Evolutionary conservation across 2,113 vertebrate species (phyloP).

Genomic region (Eretmodus cyanostictus): DNA sequence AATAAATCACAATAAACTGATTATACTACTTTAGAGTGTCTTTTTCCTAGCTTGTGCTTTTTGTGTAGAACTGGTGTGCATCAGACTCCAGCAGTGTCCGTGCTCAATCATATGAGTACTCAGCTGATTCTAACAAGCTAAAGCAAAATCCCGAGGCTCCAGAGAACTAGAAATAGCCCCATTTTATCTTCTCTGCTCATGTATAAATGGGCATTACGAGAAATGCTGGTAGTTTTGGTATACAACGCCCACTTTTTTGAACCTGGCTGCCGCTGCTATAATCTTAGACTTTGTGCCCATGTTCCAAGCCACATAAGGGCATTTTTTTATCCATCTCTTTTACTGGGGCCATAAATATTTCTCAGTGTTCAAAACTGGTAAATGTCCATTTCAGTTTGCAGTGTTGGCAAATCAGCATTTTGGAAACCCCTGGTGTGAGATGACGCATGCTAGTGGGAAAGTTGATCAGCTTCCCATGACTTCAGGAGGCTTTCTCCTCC

Average conservation of each 20-base stretch:
- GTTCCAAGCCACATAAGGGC: conserved; percentile 31
- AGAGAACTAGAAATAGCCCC: neutral
- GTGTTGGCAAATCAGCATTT: neutral
- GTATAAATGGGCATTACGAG: conserved; percentile 44
- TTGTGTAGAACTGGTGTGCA: neutral
- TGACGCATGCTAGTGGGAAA: conserved; percentile 9
- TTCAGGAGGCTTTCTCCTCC: neutral
- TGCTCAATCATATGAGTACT: conserved; percentile 45
- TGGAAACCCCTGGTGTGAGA: conserved; percentile 14
- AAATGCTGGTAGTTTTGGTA: conserved; percentile 30
- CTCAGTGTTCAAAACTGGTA: conserved; percentile 22
- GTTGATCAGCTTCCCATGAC: neutral
- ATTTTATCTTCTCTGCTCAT: conserved; percentile 4
- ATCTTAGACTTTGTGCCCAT: conserved; percentile 47
- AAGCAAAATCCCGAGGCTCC: conserved; percentile 5
- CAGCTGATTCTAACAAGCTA: conserved; percentile 43
- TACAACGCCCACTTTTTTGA: neutral
- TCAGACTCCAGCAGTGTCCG: neutral
- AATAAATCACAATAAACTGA: neutral
- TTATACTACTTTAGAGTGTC: neutral
- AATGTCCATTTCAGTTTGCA: conserved; percentile 42
- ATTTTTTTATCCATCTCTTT: conserved; percentile 19
- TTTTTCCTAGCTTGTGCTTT: neutral
- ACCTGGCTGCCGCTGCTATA: conserved; percentile 14
- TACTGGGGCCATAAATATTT: conserved; percentile 56